Percentiles rank a stretch among this genome's conserved stretches.
phyloP scores from a whole-genome alignment of 2,113 vertebrate species.

The Neolamprologus brichardi region DNA sequence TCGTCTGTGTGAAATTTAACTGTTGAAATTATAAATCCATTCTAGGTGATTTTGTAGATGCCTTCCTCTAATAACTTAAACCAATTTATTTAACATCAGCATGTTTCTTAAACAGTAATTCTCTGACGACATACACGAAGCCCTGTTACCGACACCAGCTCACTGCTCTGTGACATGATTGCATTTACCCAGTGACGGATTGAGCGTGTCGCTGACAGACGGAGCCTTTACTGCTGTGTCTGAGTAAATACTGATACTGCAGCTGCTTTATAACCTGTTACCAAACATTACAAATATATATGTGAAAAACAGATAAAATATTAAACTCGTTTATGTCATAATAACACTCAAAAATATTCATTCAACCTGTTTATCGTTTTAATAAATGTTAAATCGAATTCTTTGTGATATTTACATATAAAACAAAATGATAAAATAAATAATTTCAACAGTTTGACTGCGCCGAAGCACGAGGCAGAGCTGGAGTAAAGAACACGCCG shows the following conservation, averaged over 20 bases:
- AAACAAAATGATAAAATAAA: background rate
- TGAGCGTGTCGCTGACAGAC: background rate
- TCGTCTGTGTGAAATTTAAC: background rate
- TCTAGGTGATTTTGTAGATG: fast-evolving
- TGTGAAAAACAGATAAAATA: background rate
- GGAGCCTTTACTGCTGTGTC: background rate
- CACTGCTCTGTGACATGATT: background rate
- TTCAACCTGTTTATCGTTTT: background rate
- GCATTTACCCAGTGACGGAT: background rate
- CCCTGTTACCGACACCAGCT: background rate
- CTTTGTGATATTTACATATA: background rate
- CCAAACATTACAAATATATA: background rate
- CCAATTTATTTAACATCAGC: background rate
- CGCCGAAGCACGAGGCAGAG: background rate
- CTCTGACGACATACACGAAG: fast-evolving
- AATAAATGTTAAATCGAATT: fast-evolving
- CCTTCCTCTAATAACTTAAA: background rate
- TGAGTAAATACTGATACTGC: background rate
- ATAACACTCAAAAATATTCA: background rate
- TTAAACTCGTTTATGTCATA: background rate
- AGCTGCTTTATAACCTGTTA: background rate
- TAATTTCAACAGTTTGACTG: background rate
- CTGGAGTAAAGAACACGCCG: fast-evolving
- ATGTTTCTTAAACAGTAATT: background rate
- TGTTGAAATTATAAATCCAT: background rate